phyloP scores from a whole-genome alignment of 2,113 vertebrate species.

The Amia ocellicauda region DNA sequence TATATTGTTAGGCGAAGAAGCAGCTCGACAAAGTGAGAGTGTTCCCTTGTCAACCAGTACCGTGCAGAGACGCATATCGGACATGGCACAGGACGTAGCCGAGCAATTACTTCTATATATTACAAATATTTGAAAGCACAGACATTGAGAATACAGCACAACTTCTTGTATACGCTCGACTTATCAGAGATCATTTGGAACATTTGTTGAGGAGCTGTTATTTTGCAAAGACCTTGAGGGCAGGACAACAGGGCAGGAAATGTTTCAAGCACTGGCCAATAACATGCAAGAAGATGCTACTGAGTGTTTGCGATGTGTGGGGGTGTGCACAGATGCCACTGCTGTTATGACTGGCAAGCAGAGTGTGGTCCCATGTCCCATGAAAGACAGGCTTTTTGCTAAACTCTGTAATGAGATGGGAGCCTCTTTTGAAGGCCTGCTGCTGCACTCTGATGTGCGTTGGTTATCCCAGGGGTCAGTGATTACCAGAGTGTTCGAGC shows the following conservation, averaged over 20 bases:
- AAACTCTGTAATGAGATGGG: neutral
- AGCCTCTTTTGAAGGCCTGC: neutral
- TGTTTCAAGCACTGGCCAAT: neutral
- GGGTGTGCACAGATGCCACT: neutral
- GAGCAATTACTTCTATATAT: no score
- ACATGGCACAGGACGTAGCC: no score
- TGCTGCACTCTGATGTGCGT: neutral
- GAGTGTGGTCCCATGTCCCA: neutral
- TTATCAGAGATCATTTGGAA: no score
- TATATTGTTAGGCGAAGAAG: no score
- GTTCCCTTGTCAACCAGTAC: no score
- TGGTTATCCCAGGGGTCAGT: neutral
- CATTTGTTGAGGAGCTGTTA: no score
- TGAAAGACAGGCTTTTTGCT: neutral
- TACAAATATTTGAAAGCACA: no score
- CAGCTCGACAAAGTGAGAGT: no score
- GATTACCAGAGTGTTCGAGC: neutral
- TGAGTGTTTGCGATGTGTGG: neutral
- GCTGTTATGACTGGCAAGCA: neutral
- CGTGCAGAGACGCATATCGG: no score
- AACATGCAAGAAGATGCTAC: neutral
- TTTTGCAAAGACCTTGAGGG: constrained; percentile 2
- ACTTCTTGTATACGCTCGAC: no score
- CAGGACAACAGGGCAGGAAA: neutral
- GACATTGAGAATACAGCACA: no score